These are phyloP conservation scores for Melanostoma mellinum DNA, from an alignment of 2,888 invertebrate genomes.

Conservation along the genomic window DNA sequence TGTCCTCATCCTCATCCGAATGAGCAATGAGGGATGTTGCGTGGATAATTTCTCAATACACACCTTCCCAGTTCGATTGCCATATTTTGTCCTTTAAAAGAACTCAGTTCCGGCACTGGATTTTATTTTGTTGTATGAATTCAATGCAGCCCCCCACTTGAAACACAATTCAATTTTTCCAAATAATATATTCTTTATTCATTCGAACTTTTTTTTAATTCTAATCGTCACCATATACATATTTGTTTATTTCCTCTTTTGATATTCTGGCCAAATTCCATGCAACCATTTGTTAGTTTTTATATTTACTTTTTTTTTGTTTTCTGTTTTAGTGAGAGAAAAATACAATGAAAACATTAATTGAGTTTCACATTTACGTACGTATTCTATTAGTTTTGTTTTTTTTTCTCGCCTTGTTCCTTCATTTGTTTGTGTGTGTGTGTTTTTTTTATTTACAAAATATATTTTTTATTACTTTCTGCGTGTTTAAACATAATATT, in stretches of 20 bases:
- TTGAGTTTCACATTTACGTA: slow-evolving; percentile 67
- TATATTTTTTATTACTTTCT: slow-evolving; percentile 40
- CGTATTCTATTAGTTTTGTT: slow-evolving; percentile 63
- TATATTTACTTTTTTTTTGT: slow-evolving; percentile 25
- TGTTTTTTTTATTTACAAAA: slow-evolving; percentile 67
- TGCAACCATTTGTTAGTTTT: slow-evolving; percentile 59
- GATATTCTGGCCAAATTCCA: slow-evolving; percentile 64
- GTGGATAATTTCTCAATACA: too few species aligned
- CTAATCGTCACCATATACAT: slow-evolving; percentile 69
- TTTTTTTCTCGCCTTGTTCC: slow-evolving; percentile 2
- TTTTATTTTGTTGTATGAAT: too few species aligned
- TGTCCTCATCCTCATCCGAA: too few species aligned
- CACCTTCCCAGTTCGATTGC: too few species aligned
- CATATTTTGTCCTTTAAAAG: too few species aligned
- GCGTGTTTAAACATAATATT: slow-evolving; percentile 2
- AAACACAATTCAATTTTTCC: slow-evolving; percentile 30
- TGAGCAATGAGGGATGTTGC: too few species aligned
- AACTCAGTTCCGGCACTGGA: too few species aligned
- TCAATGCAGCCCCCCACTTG: too few species aligned
- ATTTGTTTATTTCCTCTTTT: slow-evolving; percentile 32
- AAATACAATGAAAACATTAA: slow-evolving; percentile 71
- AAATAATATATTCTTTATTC: slow-evolving; percentile 71
- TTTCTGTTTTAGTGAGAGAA: slow-evolving; percentile 55
- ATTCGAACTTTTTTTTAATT: slow-evolving; percentile 60
- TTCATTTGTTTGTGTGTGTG: slow-evolving; percentile 14